Evolutionary conservation across 2,888 invertebrate species (phyloP).

Genomic region (Drosophila dives): DNA sequence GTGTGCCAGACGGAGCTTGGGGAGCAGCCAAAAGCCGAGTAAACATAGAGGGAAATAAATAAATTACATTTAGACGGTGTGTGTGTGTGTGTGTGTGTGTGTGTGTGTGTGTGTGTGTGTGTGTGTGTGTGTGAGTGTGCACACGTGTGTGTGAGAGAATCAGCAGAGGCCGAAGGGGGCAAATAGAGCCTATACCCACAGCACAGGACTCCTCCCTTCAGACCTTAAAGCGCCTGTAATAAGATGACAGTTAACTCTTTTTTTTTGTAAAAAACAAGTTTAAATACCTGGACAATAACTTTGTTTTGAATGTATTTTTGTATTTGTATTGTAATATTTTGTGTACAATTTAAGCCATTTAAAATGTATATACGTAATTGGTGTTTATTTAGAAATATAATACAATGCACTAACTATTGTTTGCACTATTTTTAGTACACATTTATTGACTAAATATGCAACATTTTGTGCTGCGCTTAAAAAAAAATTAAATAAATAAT

Average conservation of each 20-base stretch:
- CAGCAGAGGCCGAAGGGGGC: neutral
- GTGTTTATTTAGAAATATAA: neutral
- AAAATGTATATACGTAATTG: neutral
- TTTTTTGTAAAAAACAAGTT: neutral
- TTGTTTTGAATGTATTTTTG: neutral
- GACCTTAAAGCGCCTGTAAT: neutral
- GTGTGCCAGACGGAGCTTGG: slow-evolving; percentile 72
- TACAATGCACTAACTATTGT: neutral
- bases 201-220: neutral
- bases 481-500: neutral
- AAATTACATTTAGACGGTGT: slow-evolving; percentile 59
- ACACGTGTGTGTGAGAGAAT: neutral
- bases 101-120: neutral
- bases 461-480: neutral
- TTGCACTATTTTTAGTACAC: neutral
- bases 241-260: neutral
- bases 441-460: neutral
- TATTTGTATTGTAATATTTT: neutral
- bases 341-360: neutral
- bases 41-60: slow-evolving; percentile 70
- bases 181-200: neutral
- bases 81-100: neutral
- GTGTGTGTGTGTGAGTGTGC: no score
- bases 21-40: slow-evolving; percentile 63
- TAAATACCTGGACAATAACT: neutral